Conservation (phyloP, 2,113 vertebrate species). For the Macaca nemestrina region DNA sequence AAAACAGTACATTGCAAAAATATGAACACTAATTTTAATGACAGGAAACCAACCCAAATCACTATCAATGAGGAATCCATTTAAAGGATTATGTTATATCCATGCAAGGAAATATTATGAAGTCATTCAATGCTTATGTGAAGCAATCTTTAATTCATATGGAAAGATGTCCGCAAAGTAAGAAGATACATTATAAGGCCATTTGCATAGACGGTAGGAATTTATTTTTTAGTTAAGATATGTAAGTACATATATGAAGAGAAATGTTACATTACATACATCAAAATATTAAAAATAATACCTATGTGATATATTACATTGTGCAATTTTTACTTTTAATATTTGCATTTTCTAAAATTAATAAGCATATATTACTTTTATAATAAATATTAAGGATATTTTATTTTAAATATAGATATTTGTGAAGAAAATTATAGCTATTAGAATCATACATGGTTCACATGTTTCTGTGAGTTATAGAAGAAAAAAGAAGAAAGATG, state of each 20-base stretch:
- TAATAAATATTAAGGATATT: not conserved
- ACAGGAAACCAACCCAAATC: constrained; percentile 12
- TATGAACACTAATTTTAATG: not conserved
- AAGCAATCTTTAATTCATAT: not conserved
- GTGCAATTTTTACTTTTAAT: not conserved
- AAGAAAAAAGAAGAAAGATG: not conserved
- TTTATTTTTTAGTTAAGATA: not conserved
- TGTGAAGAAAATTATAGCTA: not conserved
- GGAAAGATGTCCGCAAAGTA: not conserved
- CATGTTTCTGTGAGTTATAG: not conserved
- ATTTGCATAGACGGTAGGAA: not conserved
- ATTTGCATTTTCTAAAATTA: not conserved
- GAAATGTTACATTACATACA: not conserved
- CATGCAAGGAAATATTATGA: not conserved
- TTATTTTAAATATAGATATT: constrained; percentile 6
- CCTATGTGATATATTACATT: not conserved
- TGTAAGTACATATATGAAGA: not conserved
- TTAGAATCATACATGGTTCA: not conserved
- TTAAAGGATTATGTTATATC: not conserved
- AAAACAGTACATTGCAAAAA: not conserved
- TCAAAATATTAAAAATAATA: not conserved
- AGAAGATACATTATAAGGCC: not conserved
- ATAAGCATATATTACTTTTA: not conserved
- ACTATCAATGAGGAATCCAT: not conserved
- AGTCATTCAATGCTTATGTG: not conserved